Evolutionary conservation across 2,113 vertebrate species (phyloP).

Genomic region (Planiliza haematocheilus): DNA sequence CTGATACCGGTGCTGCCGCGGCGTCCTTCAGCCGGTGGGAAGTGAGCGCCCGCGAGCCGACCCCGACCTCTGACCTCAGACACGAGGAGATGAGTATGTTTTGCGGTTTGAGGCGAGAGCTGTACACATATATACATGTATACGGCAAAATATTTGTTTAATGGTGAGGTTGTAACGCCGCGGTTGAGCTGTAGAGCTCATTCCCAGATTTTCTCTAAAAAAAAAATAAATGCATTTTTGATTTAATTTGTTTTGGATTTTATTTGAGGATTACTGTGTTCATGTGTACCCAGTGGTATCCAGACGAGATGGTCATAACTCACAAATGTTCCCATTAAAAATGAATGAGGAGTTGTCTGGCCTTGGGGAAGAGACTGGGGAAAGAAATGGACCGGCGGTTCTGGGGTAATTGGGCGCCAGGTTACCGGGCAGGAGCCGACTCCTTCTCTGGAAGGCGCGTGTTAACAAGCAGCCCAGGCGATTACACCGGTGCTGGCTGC

Average conservation of each 20-base stretch:
- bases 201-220: too few species aligned
- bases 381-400: slow-evolving; percentile 7
- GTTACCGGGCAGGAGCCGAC: not conserved
- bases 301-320: slow-evolving; percentile 28
- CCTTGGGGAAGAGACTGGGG: not conserved
- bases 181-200: too few species aligned
- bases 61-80: slow-evolving; percentile 34
- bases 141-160: too few species aligned
- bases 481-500: slow-evolving; percentile 35
- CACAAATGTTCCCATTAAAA: slow-evolving; percentile 40
- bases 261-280: too few species aligned
- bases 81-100: not conserved
- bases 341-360: slow-evolving; percentile 25
- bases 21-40: slow-evolving; percentile 13
- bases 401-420: slow-evolving; percentile 30
- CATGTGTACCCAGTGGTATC: not conserved
- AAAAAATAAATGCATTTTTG: too few species aligned
- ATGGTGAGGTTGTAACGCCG: too few species aligned
- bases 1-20: not conserved
- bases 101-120: too few species aligned
- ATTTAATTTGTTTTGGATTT: too few species aligned
- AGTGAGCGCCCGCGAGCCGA: not conserved
- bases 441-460: slow-evolving; percentile 11
- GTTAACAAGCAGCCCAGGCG: slow-evolving; percentile 25
- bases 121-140: too few species aligned